Percentiles rank a stretch among this genome's conserved stretches.
Evolutionary conservation across 1,140 invertebrate species (phyloP).

Genomic region (Cydia pomonella): DNA sequence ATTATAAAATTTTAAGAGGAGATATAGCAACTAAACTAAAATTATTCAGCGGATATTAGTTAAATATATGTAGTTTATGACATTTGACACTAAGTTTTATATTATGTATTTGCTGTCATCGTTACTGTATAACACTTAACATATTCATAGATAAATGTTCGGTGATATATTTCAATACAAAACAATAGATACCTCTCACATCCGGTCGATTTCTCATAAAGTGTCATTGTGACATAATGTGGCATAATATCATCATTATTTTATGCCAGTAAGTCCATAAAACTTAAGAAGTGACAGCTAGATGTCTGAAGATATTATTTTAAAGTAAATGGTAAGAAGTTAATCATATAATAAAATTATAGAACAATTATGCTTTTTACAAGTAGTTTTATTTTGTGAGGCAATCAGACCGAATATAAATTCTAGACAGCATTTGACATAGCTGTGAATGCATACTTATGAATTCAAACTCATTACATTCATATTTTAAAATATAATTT

Average conservation of each 20-base stretch:
- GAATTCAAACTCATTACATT: too few species aligned
- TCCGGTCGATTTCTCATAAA: slow-evolving; percentile 5
- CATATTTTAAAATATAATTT: too few species aligned
- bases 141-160: slow-evolving; percentile 6
- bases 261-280: background rate
- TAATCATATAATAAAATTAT: too few species aligned
- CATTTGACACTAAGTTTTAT: too few species aligned
- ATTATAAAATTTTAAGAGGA: too few species aligned
- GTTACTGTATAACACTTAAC: background rate
- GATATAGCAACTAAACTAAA: too few species aligned
- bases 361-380: background rate
- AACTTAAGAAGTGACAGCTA: background rate
- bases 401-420: too few species aligned
- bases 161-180: slow-evolving; percentile 23
- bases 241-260: background rate
- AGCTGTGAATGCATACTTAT: too few species aligned
- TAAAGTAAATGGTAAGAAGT: background rate
- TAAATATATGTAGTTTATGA: too few species aligned
- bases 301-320: background rate
- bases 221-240: background rate
- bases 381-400: too few species aligned
- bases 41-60: too few species aligned
- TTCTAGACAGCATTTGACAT: too few species aligned
- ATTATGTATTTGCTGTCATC: background rate
- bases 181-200: slow-evolving; percentile 17